Percentiles rank a stretch among this genome's conserved stretches.
Conservation (phyloP, 2,797 vertebrate genomes). For the Ptychadena robeensis region DNA sequence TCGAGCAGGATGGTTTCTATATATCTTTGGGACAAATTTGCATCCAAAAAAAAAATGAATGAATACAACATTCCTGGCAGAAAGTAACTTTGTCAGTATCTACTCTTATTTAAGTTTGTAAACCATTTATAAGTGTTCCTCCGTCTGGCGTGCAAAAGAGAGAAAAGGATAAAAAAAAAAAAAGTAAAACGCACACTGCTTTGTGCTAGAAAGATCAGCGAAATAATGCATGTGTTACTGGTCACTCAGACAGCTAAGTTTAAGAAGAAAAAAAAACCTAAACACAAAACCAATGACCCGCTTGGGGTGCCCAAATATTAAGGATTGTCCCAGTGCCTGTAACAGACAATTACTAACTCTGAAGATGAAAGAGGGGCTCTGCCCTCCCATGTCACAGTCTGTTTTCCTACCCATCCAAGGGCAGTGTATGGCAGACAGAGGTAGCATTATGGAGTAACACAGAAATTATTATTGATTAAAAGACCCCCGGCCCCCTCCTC, state of each 20-base stretch:
- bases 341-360: constrained; percentile 46
- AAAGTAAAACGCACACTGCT: background rate
- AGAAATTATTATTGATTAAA: constrained; percentile 48
- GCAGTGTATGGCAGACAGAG: constrained; percentile 61
- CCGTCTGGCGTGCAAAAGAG: constrained; percentile 11
- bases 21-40: constrained; percentile 59
- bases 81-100: constrained; percentile 32
- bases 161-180: background rate
- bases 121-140: constrained; percentile 38
- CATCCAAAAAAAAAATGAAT: constrained; percentile 53
- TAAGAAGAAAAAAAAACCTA: constrained; percentile 2
- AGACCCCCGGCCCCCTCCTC: too few relatives aligned
- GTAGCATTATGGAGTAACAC: constrained; percentile 59
- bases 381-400: constrained; percentile 58
- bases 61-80: constrained; percentile 42
- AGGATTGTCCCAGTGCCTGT: constrained; percentile 59
- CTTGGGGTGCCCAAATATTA: constrained; percentile 39
- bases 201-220: constrained; percentile 28
- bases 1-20: constrained; percentile 18
- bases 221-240: constrained; percentile 28
- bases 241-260: constrained; percentile 11
- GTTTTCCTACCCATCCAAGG: constrained; percentile 49
- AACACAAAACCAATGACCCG: constrained; percentile 47
- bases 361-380: constrained; percentile 35
- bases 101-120: constrained; percentile 45